phyloP scores from a whole-genome alignment of 2,797 vertebrate species.

The Capromys pilorides region DNA sequence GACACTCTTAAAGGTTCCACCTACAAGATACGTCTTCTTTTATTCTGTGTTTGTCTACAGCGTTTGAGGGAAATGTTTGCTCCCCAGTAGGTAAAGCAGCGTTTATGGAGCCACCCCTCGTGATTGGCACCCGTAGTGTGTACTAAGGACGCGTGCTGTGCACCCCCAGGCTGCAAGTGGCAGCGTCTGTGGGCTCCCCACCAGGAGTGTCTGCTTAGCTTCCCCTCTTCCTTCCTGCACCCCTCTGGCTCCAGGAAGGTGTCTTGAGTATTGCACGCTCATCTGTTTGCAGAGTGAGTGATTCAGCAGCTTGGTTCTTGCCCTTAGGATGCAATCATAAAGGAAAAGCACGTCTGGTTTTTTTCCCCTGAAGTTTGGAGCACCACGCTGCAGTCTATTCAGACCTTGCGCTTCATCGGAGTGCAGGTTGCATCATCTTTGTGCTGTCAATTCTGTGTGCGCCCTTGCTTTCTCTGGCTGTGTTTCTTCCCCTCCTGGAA shows the following conservation, averaged over 20 bases:
- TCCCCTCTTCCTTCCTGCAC: neutral
- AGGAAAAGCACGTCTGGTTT: neutral
- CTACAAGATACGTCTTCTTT: neutral
- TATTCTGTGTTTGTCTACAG: neutral
- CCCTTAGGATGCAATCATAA: neutral
- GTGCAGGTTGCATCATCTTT: conserved; percentile 64
- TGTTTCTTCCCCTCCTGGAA: conserved; percentile 58
- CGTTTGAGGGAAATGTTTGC: neutral
- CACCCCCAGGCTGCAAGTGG: neutral
- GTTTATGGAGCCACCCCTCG: neutral
- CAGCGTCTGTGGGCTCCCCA: neutral
- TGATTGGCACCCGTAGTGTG: neutral
- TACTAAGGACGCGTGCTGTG: neutral
- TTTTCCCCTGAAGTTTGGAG: neutral
- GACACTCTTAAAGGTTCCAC: neutral
- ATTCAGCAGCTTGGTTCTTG: neutral
- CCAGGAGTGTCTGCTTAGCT: neutral
- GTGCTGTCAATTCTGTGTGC: conserved; percentile 56
- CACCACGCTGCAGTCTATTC: neutral
- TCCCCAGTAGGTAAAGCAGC: neutral
- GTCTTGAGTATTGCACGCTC: neutral
- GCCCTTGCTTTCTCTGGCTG: conserved; percentile 44
- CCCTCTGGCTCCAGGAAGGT: neutral
- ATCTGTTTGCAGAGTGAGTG: neutral
- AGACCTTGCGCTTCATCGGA: neutral